A percentile compares a stretch with the other conserved stretches of the same genome.
phyloP scores from a whole-genome alignment of 2,113 vertebrate genomes.

The Emydura subglobosa region DNA sequence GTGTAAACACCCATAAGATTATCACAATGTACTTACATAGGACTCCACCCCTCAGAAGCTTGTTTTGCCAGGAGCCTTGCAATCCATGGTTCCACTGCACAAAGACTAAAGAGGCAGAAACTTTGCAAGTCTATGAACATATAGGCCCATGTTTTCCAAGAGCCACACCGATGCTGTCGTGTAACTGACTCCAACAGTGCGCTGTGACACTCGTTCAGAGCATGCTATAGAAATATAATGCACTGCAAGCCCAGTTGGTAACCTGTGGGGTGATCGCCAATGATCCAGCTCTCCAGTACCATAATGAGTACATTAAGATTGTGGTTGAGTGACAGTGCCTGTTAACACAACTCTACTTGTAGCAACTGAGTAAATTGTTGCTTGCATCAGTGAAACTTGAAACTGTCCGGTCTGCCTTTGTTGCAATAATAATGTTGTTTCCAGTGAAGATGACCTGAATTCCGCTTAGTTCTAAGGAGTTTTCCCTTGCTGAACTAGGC shows the following conservation, averaged over 20 bases:
- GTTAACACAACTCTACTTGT: accelerated
- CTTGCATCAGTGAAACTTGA: accelerated
- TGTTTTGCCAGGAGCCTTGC: background rate
- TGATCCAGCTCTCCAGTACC: accelerated
- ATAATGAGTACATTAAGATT: accelerated
- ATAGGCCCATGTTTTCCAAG: background rate
- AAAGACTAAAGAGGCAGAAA: background rate
- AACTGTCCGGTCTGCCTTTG: accelerated
- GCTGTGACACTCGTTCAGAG: accelerated
- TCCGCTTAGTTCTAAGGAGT: background rate
- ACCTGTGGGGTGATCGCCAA: background rate
- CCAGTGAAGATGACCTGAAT: background rate
- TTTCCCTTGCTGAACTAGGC: background rate
- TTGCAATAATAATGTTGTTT: accelerated
- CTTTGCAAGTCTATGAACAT: accelerated
- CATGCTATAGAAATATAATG: accelerated
- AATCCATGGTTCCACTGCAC: accelerated
- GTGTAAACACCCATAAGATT: background rate
- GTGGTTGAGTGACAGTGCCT: accelerated
- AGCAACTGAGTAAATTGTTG: background rate
- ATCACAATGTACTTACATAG: accelerated
- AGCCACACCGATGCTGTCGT: accelerated
- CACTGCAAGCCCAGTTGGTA: background rate
- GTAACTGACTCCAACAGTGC: background rate
- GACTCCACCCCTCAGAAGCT: background rate